Evolutionary conservation across 1,140 invertebrate species (phyloP).

Genomic region (Melitaea cinxia): DNA sequence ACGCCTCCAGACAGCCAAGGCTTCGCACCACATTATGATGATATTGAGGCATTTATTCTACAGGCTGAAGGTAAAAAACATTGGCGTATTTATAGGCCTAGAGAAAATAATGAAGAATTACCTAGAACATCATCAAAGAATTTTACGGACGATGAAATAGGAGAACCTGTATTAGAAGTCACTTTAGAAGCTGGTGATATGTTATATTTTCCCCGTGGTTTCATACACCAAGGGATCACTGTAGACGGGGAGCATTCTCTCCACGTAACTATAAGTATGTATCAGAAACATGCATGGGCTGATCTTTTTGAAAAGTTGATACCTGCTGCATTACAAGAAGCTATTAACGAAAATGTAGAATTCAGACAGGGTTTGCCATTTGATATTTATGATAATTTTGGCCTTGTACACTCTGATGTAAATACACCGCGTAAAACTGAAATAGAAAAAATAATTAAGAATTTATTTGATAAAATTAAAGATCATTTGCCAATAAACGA

Average conservation of each 20-base stretch:
- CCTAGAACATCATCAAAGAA: conserved; percentile 92
- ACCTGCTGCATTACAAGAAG: conserved; percentile 88
- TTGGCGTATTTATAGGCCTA: conserved; percentile 95
- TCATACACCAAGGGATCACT: conserved; percentile 95
- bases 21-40: conserved; percentile 99
- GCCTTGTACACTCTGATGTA: conserved; percentile 84
- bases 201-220: conserved; percentile 95
- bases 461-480: conserved; percentile 85
- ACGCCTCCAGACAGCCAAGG: conserved; percentile 98
- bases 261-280: conserved; percentile 95
- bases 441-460: conserved; percentile 84
- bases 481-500: conserved; percentile 88
- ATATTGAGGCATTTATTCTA: conserved; percentile 98
- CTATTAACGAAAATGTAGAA: conserved; percentile 86
- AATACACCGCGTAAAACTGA: conserved; percentile 76
- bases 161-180: conserved; percentile 91
- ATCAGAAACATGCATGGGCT: conserved; percentile 94
- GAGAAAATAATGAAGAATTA: conserved; percentile 85
- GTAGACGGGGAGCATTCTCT: conserved; percentile 90
- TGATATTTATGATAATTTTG: conserved; percentile 89
- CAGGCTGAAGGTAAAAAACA: conserved; percentile 98
- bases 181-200: conserved; percentile 93
- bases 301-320: conserved; percentile 93
- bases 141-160: conserved; percentile 89
- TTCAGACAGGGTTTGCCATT: conserved; percentile 91